Evolutionary conservation across 1,140 invertebrate genomes (phyloP), one percentile per base, ranked within the genome.

Genomic region (Neodiprion lecontei): DNA sequence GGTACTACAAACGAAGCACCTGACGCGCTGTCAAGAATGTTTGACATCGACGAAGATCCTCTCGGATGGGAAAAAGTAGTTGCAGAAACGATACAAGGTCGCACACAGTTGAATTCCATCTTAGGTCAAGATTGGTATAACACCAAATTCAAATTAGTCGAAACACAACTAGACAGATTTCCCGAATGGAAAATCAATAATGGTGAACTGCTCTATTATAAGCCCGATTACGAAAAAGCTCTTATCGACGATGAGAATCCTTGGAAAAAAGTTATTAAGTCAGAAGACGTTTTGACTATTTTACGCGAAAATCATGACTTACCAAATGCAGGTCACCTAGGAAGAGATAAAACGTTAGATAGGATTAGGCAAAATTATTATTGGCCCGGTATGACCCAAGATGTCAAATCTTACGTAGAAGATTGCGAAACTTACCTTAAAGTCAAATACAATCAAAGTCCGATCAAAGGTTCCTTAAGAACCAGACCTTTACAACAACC

Each of bases 231-330:
- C 9, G 9, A 28, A 3, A 71, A 74, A 53, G 69, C 53, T 1
- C 17, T 70, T 12, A 7, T 73, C 1, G 72, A 70, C n/a, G 75
- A 76, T 17, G 72, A 77, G 53, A 72, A 73, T 50, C 49, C 76
- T 47, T 77, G 76, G 76, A 77, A 77, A 75, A 28, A 9, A 48
- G 76, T 75, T 2, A 12, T 77, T 9, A 49, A 49, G 50, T 40
- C 66, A 3, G 69, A 76, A 12, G 69, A 74, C 7, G 66, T 76
- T 9, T n/a, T 74, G 9, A n/a, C n/a, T 1, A 70, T 72, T 8
- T 48, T 77, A 17, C 11, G 40, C 11, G 71, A 75, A 73, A 74
- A 73, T 47, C 76, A 75, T 61, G 76, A 73, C 8, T 11, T 23
- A 14, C 73, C 70, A 0, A 69, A 75, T 48, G 67, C 74, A 10